Evolutionary conservation across 1,140 invertebrate genomes (phyloP), one percentile per base, ranked within the genome.

Genomic region (Aleiodes sp.): DNA sequence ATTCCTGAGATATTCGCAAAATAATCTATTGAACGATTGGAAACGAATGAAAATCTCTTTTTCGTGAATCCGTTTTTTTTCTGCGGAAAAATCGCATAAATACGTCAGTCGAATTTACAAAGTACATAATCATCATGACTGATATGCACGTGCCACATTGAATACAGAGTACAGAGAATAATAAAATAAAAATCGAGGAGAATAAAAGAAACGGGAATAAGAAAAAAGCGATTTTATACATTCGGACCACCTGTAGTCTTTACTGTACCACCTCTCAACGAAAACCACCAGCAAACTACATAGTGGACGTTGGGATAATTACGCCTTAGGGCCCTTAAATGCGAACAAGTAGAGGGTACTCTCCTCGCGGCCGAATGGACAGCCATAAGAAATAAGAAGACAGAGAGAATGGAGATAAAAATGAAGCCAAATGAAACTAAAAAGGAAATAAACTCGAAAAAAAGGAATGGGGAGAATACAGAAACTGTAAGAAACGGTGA

Each of bases 281-380:
- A 70, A 74, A 75, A 79, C 77, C 78, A 73, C 78, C 70, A 76
- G 78, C 73, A 74, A 78, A 78, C 77, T 77, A 72, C 78, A 52
- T 52, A 52, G 46, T 52, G 16, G 21, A 80, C 74, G 73, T 77
- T 72, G 75, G 73, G 75, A 76, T 79, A 79, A 80, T 80, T 80
- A 78, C 75, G 75, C 64, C 70, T 70, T 61, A 41, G 14, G 16
- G 73, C 59, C 73, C 70, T 59, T 75, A 77, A 77, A 70, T 65
- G 63, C 69, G 62, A 64, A 65, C 57, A 57, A 26, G 68, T 52
- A 56, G 41, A 43, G n/a, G n/a, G n/a, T n/a, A n/a, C n/a, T n/a
- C n/a, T n/a, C n/a, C n/a, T n/a, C n/a, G n/a, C 35, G 35, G 73
- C 74, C 63, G 68, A 64, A 70, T 66, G 72, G 64, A 65, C 68